These are phyloP conservation scores for Eubucco bourcierii DNA, from an alignment of 2,113 vertebrate genomes.

Conservation along the genomic window DNA sequence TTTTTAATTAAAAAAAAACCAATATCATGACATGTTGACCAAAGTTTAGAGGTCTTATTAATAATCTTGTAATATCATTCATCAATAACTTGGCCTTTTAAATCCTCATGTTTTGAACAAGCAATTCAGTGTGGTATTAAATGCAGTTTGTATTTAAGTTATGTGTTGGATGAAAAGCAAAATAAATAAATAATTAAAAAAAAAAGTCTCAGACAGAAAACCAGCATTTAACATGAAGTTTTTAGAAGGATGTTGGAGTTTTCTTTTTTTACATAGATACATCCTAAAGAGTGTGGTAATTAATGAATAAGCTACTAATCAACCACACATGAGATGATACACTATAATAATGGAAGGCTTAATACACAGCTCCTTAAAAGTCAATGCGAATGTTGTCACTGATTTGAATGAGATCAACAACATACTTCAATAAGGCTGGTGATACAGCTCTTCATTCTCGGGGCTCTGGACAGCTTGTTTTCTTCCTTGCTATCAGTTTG, in stretches of 20 bases:
- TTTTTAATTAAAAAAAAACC: too few species aligned
- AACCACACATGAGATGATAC: background rate
- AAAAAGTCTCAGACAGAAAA: background rate
- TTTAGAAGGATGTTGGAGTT: background rate
- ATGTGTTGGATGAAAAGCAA: background rate
- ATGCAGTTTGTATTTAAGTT: background rate
- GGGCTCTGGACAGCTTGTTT: background rate
- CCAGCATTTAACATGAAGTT: background rate
- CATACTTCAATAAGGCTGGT: background rate
- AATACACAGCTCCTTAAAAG: background rate
- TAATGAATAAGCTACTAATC: background rate
- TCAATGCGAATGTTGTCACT: background rate
- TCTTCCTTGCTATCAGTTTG: background rate
- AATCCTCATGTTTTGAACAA: background rate
- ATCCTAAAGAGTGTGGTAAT: background rate
- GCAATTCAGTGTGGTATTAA: background rate
- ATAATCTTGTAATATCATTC: background rate
- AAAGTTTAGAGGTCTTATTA: background rate
- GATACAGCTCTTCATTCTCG: background rate
- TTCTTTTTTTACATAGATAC: background rate
- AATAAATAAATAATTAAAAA: background rate
- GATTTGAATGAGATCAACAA: background rate
- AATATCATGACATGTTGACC: background rate
- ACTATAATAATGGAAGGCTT: background rate
- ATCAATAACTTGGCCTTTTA: background rate